Base-by-base conservation (phyloP, 2,888 invertebrate genomes). In the Cephonodes hylas region DNA sequence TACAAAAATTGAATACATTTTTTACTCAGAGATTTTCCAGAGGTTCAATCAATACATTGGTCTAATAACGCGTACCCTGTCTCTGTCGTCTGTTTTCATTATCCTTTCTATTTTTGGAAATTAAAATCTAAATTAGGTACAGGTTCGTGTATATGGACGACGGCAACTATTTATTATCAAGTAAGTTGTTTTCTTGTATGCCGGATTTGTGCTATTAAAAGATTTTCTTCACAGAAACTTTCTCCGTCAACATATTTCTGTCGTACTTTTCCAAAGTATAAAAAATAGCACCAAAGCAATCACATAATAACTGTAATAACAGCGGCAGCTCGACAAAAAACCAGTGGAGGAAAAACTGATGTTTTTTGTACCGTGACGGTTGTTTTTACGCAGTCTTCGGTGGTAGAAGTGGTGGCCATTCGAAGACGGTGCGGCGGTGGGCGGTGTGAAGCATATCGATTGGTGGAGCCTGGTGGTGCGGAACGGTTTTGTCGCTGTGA, bases 281-380 rank as follows among this genome's bases (percentile, higher is more conserved):
- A 20, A 2, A 5, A 20, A 22, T 10, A 6, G 42, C 44, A 25
- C 7, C 15, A 25, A 38, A 53, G 27, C 27, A 53, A 15, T 31
- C 27, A 53, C 27, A 53, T 27, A 53, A 53, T 53, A 27, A 53
- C 48, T 25, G 48, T 53, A 27, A 53, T 53, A 53, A 53, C 8
- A 53, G 27, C 8, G 22, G 10, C 45, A 22, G 20, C 45, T 22
- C n/a, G 18, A 48, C 27, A 53, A 53, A 53, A 53, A 53, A 15
- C 27, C 1, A 5, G 18, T 27, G 27, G 27, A 53, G 27, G 48
- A 10, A 53, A 31, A 53, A 27, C 27, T 27, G 48, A 3, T 10
- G n/a, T 2, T n/a, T 18, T 27, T 25, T 53, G 27, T 53, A 53
- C 48, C 48, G 18, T 27, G 48, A 53, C 48, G 3, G 22, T 46